Evolutionary conservation across 2,888 invertebrate species (phyloP).

Genomic region (Aproaerema taeniolella): DNA sequence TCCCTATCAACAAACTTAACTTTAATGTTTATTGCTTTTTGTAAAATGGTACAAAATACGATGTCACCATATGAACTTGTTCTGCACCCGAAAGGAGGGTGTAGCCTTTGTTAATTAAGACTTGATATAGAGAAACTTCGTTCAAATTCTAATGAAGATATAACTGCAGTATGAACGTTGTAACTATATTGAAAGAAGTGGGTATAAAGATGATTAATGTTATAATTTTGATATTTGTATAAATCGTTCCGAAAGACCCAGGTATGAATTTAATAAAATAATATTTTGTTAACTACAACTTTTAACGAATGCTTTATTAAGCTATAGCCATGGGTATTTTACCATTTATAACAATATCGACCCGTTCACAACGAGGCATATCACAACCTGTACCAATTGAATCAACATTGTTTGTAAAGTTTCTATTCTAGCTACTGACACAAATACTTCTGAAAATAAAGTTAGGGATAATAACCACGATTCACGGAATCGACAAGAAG

Average conservation of each 20-base stretch:
- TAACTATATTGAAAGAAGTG: conserved; percentile 59
- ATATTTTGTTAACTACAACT: conserved; percentile 71
- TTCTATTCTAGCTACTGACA: conserved; percentile 76
- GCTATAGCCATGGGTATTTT: conserved; percentile 74
- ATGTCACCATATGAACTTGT: conserved; percentile 6
- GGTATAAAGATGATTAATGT: conserved; percentile 59
- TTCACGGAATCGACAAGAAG: conserved; percentile 75
- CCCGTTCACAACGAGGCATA: conserved; percentile 76
- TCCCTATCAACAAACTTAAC: conserved; percentile 25
- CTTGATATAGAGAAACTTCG: conserved; percentile 41
- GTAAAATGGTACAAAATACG: not conserved
- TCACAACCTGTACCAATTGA: conserved; percentile 78
- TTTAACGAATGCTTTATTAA: conserved; percentile 74
- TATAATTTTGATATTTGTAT: conserved; percentile 66
- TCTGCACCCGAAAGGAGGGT: conserved; percentile 28
- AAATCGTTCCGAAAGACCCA: conserved; percentile 66
- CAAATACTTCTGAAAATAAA: conserved; percentile 74
- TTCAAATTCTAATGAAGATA: conserved; percentile 41
- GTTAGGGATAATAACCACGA: conserved; percentile 71
- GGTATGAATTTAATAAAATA: conserved; percentile 70
- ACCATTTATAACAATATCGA: conserved; percentile 77
- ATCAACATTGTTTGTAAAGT: conserved; percentile 77
- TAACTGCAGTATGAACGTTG: conserved; percentile 50
- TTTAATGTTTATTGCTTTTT: conserved; percentile 16
- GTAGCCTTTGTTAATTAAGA: conserved; percentile 37